A percentile compares a stretch with the other conserved stretches of the same genome.
Conservation (phyloP, 2,113 vertebrate species). For the Sinocyclocheilus anophthalmus region DNA sequence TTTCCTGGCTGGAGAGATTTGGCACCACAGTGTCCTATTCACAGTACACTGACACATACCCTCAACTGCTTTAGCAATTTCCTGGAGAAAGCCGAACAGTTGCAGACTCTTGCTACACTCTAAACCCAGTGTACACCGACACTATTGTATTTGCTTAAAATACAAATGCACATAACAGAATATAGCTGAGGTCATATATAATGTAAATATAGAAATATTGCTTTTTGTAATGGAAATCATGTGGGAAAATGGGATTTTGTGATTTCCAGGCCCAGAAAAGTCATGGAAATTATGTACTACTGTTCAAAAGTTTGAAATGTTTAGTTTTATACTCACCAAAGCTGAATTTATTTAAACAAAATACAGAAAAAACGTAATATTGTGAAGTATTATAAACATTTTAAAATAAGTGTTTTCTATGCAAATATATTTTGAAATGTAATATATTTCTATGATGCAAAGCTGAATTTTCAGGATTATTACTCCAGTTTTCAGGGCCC, state of each 20-base stretch:
- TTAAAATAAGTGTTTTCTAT: neutral
- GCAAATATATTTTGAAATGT: no score
- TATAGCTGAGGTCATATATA: neutral
- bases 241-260: neutral
- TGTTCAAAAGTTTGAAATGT: neutral
- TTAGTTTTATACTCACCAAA: neutral
- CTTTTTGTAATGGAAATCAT: neutral
- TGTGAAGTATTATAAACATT: neutral
- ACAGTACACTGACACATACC: constrained; percentile 34
- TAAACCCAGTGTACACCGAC: neutral
- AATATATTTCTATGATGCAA: no score
- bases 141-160: neutral
- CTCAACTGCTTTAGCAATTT: constrained; percentile 35
- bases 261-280: neutral
- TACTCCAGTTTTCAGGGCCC: no score
- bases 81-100: constrained; percentile 13
- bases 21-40: constrained; percentile 45
- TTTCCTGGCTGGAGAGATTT: constrained; percentile 59
- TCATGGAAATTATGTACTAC: neutral
- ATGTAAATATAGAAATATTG: neutral
- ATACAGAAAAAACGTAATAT: neutral
- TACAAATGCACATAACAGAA: neutral
- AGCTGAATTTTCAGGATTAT: no score
- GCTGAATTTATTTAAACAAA: neutral
- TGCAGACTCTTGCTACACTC: neutral